Base-by-base conservation (phyloP, 1,140 invertebrate species). In the Plodia interpunctella region DNA sequence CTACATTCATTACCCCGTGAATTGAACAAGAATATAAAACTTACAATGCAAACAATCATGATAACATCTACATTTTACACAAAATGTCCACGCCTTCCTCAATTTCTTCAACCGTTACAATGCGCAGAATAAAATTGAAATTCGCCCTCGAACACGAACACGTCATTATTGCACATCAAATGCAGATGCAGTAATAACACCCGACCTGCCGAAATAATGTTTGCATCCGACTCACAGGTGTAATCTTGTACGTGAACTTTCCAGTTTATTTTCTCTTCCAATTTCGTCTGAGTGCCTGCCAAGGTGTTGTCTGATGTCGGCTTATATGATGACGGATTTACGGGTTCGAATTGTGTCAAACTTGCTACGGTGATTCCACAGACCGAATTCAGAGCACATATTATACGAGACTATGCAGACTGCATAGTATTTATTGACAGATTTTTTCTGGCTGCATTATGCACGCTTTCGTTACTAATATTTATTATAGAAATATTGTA, bases 241-340 rank as follows among this genome's bases (percentile, higher is more conserved):
- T 84, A 83, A 84, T 87, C 81, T 78, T 72, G 71, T 72, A 73
- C 71, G 68, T 59, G 73, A 78, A 84, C 71, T 83, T 84, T 83
- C 74, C 72, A 79, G 83, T 84, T 84, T 87, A 87, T 83, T 87
- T 87, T 87, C 81, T 76, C 78, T 83, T 82, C 79, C 80, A 84
- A 84, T 84, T 87, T 83, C 71, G 73, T 60, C 68, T 73, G 83
- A 87, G 83, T 87, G 80, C 78, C 81, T 84, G 76, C 81, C 78
- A 80, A 81, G 76, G 80, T 82, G 81, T 82, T 86, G 79, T 87
- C 80, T 84, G 76, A 76, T 70, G 77, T 70, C 67, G 68, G 72
- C 76, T 81, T 81, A 81, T 81, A 81, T 58, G 65, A 63, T 51
- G 10, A 62, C 19, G 57, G 61, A 72, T 58, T 70, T 62, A 76